A percentile compares a stretch with the other conserved stretches of the same genome.
These are phyloP conservation scores for Diadophis punctatus DNA, from an alignment of 2,113 vertebrate genomes.

Conservation along the genomic window DNA sequence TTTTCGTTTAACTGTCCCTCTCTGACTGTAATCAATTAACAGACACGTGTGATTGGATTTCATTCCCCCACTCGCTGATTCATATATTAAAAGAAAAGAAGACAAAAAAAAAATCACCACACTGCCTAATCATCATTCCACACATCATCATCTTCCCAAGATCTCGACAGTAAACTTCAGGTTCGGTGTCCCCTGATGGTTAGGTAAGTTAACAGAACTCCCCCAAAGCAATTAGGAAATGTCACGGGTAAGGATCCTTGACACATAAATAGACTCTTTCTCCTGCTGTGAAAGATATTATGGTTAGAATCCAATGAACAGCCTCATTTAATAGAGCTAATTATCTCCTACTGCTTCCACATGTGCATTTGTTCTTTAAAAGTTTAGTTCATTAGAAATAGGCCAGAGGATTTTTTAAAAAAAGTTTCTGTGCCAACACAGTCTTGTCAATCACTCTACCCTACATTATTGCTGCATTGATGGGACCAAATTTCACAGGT, in stretches of 20 bases:
- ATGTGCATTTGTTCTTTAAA: slow-evolving; percentile 57
- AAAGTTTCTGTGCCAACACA: neutral
- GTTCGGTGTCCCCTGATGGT: slow-evolving; percentile 26
- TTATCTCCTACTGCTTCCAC: slow-evolving; percentile 68
- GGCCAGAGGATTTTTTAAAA: slow-evolving; percentile 31
- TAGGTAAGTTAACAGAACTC: slow-evolving; percentile 58
- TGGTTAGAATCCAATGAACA: slow-evolving; percentile 57
- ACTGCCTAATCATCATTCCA: neutral
- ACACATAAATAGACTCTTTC: slow-evolving; percentile 56
- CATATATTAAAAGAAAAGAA: neutral
- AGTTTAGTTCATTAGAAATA: slow-evolving; percentile 55
- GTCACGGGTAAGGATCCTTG: slow-evolving; percentile 62
- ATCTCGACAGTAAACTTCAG: slow-evolving; percentile 29
- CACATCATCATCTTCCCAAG: neutral
- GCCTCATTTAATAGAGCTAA: slow-evolving; percentile 69
- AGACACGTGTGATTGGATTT: neutral
- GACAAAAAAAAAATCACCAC: neutral
- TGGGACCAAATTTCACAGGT: neutral
- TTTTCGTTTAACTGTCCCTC: neutral
- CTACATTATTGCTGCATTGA: neutral
- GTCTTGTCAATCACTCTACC: neutral
- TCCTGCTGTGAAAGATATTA: slow-evolving; percentile 67
- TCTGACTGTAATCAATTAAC: neutral
- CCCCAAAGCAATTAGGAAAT: slow-evolving; percentile 70
- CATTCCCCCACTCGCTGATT: neutral